Evolutionary conservation across 2,113 vertebrate genomes (phyloP).

Genomic region (Crotalus horridus): DNA sequence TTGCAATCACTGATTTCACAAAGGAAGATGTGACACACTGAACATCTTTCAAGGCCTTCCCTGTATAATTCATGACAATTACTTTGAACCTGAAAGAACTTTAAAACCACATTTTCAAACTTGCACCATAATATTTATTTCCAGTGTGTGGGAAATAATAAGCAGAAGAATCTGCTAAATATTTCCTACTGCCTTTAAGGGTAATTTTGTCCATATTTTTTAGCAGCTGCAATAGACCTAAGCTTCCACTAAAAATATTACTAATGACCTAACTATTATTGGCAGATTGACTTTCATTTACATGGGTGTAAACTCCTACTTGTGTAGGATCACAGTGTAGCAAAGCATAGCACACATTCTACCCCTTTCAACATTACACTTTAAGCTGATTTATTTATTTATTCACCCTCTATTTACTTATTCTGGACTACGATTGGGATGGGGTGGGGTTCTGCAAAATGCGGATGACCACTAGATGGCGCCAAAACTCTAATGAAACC

Average conservation of each 20-base stretch:
- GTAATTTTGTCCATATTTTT: not conserved
- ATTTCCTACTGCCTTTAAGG: not conserved
- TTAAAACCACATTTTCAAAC: not conserved
- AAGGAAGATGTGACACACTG: not conserved
- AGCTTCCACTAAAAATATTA: not conserved
- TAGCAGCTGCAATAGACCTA: not conserved
- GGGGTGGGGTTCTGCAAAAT: not conserved
- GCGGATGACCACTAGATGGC: not conserved
- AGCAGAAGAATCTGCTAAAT: not conserved
- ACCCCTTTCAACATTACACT: not conserved
- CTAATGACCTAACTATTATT: not conserved
- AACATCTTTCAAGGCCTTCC: conserved; percentile 1
- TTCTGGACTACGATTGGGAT: not conserved
- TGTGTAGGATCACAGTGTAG: not conserved
- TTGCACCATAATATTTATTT: conserved; percentile 8
- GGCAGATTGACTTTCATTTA: not conserved
- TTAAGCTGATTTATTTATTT: not conserved
- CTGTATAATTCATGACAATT: conserved; percentile 18
- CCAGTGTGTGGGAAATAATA: not conserved
- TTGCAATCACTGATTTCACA: not conserved
- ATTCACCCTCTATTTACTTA: not conserved
- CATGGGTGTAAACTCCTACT: not conserved
- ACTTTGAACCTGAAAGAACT: not conserved
- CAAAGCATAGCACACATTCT: not conserved
- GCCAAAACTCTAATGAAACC: not conserved